A percentile compares a stretch with the other conserved stretches of the same genome.
Evolutionary conservation across 2,888 invertebrate species (phyloP).

Genomic region (Ochlodes sylvanus): DNA sequence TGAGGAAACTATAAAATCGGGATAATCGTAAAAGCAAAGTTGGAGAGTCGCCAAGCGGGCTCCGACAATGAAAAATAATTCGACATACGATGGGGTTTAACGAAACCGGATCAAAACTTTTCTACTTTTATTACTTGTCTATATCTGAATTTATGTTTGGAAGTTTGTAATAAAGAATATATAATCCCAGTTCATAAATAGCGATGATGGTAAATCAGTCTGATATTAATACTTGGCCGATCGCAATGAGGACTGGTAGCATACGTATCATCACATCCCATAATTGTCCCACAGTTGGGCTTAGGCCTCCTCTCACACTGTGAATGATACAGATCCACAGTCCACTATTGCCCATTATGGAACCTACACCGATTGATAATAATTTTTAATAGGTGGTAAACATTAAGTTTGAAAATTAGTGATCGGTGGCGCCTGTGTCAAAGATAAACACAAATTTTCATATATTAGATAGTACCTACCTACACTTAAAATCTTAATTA

Average conservation of each 20-base stretch:
- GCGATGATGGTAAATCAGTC: not conserved
- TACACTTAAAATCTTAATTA: too few relatives aligned
- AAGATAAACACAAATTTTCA: too few relatives aligned
- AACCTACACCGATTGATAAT: too few relatives aligned
- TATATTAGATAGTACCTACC: too few relatives aligned
- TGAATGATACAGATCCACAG: too few relatives aligned
- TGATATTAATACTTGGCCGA: not conserved
- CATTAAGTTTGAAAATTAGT: too few relatives aligned
- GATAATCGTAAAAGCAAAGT: slow-evolving; percentile 81
- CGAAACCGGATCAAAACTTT: slow-evolving; percentile 56
- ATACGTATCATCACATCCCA: not conserved
- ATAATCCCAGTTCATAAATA: not conserved
- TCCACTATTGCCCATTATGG: too few relatives aligned
- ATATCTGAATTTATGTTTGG: slow-evolving; percentile 2
- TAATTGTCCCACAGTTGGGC: too few relatives aligned
- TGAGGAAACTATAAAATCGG: slow-evolving; percentile 81
- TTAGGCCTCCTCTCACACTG: too few relatives aligned
- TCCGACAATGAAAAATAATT: slow-evolving; percentile 80
- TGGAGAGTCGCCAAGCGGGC: slow-evolving; percentile 70
- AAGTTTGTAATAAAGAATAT: slow-evolving; percentile 2
- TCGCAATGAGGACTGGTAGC: not conserved
- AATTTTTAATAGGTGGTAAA: too few relatives aligned
- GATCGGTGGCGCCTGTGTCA: too few relatives aligned
- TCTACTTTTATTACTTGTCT: slow-evolving; percentile 54
- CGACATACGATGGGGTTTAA: slow-evolving; percentile 59